phyloP scores from a whole-genome alignment of 1,140 invertebrate species.

The Amyelois transitella region DNA sequence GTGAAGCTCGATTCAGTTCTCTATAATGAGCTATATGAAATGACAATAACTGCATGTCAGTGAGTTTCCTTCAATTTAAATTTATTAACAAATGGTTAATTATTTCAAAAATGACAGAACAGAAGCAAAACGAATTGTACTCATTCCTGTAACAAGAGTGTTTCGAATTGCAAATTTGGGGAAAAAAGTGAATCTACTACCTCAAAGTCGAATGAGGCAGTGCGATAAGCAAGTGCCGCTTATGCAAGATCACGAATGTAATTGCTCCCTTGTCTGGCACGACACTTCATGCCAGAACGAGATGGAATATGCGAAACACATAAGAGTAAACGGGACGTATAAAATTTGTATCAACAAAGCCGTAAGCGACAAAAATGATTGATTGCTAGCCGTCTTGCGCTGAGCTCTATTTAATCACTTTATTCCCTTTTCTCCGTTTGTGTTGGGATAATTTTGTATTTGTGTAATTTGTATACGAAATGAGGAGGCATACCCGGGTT shows the following conservation, averaged over 20 bases:
- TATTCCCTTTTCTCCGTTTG: conserved; percentile 75
- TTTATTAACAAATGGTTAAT: too few species aligned
- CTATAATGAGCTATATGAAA: too few species aligned
- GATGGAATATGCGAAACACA: conserved; percentile 25
- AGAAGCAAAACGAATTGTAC: conserved; percentile 19
- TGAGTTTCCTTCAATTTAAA: too few species aligned
- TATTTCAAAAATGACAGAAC: not conserved
- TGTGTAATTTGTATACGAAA: conserved; percentile 73
- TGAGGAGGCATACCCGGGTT: conserved; percentile 52
- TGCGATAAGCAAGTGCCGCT: conserved; percentile 71
- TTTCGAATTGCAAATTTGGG: conserved; percentile 70
- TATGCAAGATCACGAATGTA: conserved; percentile 76
- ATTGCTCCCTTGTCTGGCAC: conserved; percentile 73
- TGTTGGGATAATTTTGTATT: conserved; percentile 72
- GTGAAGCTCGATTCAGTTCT: too few species aligned
- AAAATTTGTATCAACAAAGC: conserved; percentile 55
- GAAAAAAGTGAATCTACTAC: conserved; percentile 63
- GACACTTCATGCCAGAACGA: conserved; percentile 57
- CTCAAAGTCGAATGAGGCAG: conserved; percentile 68
- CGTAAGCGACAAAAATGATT: conserved; percentile 74
- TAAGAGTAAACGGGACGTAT: conserved; percentile 39
- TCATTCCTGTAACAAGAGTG: conserved; percentile 41
- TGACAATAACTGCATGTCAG: too few species aligned
- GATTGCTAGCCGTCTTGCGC: conserved; percentile 73
- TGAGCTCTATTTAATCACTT: conserved; percentile 77